Evolutionary conservation across 2,888 invertebrate genomes (phyloP).

Genomic region (Leucania comma): DNA sequence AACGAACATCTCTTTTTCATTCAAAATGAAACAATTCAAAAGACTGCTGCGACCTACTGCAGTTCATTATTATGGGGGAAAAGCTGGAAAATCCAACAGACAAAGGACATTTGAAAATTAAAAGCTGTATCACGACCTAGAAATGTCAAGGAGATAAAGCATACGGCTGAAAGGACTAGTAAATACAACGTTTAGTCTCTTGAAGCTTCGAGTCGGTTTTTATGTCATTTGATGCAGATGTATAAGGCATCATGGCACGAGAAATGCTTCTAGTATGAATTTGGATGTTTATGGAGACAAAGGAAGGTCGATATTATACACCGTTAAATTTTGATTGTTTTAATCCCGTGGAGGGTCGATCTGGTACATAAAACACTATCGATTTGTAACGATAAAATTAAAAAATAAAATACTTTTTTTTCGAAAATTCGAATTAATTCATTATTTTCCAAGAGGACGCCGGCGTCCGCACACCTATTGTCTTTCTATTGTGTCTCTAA

Average conservation of each 20-base stretch:
- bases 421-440: too few relatives aligned
- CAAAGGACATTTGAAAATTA: conserved; percentile 78
- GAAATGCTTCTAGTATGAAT: background rate
- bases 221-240: background rate
- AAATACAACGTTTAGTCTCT: background rate
- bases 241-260: too few relatives aligned
- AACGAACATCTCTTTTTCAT: conserved; percentile 66
- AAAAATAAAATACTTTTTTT: too few relatives aligned
- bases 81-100: conserved; percentile 68
- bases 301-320: too few relatives aligned
- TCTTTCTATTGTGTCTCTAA: too few relatives aligned
- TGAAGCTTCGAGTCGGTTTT: background rate
- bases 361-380: too few relatives aligned
- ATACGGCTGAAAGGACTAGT: conserved; percentile 8
- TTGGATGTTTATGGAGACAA: background rate
- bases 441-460: too few relatives aligned
- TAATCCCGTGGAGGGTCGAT: too few relatives aligned
- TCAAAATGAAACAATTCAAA: conserved; percentile 74
- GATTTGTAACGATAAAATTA: too few relatives aligned
- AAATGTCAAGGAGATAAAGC: conserved; percentile 34
- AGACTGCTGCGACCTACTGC: conserved; percentile 69
- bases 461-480: too few relatives aligned
- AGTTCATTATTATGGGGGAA: conserved; percentile 79
- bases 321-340: too few relatives aligned
- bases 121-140: conserved; percentile 62